Conservation (phyloP, 2,113 vertebrate genomes). For the Elephantulus edwardii region DNA sequence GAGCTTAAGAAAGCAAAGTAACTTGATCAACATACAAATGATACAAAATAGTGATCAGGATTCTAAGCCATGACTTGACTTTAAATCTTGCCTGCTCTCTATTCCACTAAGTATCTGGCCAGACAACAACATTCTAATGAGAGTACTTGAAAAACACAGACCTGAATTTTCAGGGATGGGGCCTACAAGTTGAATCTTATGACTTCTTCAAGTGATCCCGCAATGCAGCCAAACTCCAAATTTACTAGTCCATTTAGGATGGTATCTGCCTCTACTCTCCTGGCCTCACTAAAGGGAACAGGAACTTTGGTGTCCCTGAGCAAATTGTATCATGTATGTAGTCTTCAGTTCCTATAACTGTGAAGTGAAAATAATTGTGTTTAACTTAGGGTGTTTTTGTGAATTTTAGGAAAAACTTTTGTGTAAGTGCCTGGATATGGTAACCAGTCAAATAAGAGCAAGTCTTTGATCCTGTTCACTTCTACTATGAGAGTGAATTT, state of each 20-base stretch:
- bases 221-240: not conserved
- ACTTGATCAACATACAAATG: not conserved
- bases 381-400: not conserved
- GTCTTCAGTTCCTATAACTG: not conserved
- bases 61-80: not conserved
- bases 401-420: not conserved
- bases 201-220: not conserved
- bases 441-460: not conserved
- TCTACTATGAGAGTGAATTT: not conserved
- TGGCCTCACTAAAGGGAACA: not conserved
- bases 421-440: not conserved
- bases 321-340: no score
- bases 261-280: not conserved
- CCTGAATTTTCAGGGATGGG: not conserved
- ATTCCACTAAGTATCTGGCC: not conserved
- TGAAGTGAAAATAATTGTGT: not conserved
- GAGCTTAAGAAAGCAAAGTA: not conserved
- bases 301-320: not conserved
- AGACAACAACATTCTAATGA: not conserved
- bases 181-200: not conserved
- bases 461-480: not conserved
- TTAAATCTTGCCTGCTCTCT: conserved; percentile 12
- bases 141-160: not conserved
- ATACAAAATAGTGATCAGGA: not conserved
- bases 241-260: not conserved